Percentiles rank a stretch among this genome's conserved stretches.
These are phyloP conservation scores for Hemicentrotus pulcherrimus DNA, from an alignment of 35 echinoderm and acorn worm species.

Conservation along the genomic window DNA sequence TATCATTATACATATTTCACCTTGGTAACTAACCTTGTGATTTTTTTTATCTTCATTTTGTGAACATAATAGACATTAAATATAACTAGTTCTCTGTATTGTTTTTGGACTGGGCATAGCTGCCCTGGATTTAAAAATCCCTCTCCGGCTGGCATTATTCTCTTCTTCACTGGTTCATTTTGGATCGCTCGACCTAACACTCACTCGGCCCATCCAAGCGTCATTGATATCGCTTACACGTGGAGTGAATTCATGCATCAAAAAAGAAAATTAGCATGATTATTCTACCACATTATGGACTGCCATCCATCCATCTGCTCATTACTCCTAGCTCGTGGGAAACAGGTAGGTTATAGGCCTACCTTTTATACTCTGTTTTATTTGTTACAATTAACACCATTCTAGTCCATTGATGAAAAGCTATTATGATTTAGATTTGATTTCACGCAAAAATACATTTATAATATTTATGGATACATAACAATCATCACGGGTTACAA, in stretches of 20 bases:
- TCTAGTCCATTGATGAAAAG: background rate
- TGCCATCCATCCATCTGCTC: background rate
- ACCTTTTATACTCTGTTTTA: background rate
- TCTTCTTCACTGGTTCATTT: background rate
- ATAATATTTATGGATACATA: background rate
- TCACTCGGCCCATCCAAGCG: background rate
- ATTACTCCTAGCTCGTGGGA: background rate
- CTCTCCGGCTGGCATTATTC: background rate
- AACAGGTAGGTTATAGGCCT: background rate
- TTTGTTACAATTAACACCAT: background rate
- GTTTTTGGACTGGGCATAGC: background rate
- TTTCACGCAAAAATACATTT: no score
- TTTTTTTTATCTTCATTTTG: background rate
- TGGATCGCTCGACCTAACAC: background rate
- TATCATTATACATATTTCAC: background rate
- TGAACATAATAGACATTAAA: background rate
- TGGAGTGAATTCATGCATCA: constrained; percentile 28
- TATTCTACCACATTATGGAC: constrained; percentile 26
- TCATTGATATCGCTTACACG: constrained; percentile 14
- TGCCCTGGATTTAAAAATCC: background rate
- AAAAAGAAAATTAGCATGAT: constrained; percentile 33
- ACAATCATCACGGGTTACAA: background rate
- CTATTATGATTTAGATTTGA: background rate
- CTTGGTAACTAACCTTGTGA: background rate
- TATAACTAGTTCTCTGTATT: background rate